phyloP scores from a whole-genome alignment of 2,888 invertebrate genomes.

The Serrognathus titanus region DNA sequence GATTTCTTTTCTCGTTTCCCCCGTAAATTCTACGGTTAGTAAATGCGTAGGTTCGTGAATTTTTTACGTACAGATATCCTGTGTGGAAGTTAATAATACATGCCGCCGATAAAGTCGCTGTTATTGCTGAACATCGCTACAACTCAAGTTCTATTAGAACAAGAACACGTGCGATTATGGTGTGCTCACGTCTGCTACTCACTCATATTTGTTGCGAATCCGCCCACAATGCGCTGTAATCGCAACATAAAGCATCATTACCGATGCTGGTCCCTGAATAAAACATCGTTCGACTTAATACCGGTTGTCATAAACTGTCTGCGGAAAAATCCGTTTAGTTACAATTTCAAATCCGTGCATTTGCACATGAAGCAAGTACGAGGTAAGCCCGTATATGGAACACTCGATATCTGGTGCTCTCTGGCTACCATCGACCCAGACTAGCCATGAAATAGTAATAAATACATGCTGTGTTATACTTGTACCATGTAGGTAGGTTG shows the following conservation, averaged over 20 bases:
- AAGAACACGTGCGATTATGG: too few species aligned
- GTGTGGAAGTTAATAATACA: too few species aligned
- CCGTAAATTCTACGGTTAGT: too few species aligned
- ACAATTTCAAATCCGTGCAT: constrained; percentile 41
- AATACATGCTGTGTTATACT: constrained; percentile 15
- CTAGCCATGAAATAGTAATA: constrained; percentile 5
- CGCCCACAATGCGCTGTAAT: constrained; percentile 22
- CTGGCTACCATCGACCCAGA: constrained; percentile 11
- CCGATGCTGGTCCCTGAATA: constrained; percentile 34
- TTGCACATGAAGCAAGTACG: constrained; percentile 37
- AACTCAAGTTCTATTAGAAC: too few species aligned
- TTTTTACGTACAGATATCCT: too few species aligned
- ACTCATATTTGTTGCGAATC: constrained; percentile 6
- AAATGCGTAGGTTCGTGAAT: too few species aligned
- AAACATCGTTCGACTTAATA: constrained; percentile 34
- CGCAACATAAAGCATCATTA: constrained; percentile 29
- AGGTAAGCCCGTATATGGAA: constrained; percentile 23
- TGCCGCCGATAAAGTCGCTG: too few species aligned
- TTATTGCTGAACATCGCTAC: too few species aligned
- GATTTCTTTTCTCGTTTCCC: too few species aligned
- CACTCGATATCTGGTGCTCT: constrained; percentile 16
- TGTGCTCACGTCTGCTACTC: too few species aligned
- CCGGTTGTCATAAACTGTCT: constrained; percentile 38
- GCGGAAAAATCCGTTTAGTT: constrained; percentile 35
- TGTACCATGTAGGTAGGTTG: neutral